These are phyloP conservation scores for Venusia cambrica DNA, from an alignment of 2,888 invertebrate species.

Conservation along the genomic window DNA sequence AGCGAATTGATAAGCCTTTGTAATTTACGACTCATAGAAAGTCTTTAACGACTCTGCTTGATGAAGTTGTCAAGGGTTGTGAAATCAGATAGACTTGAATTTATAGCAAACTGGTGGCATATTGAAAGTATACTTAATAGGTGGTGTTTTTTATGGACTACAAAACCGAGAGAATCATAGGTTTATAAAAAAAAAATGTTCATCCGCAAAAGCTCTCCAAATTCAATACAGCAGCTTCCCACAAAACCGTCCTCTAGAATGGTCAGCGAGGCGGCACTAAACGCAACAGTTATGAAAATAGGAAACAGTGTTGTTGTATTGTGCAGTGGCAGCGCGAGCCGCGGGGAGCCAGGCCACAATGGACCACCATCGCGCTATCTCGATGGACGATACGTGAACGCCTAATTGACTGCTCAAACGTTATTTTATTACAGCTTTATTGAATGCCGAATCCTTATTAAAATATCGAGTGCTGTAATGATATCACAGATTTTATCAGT, in stretches of 20 bases:
- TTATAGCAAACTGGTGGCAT: conserved; percentile 34
- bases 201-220: conserved; percentile 13
- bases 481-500: conserved; percentile 35
- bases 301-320: conserved; percentile 66
- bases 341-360: conserved; percentile 67
- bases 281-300: conserved; percentile 70
- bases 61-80: conserved; percentile 36
- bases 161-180: neutral
- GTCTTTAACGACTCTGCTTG: conserved; percentile 49
- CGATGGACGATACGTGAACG: conserved; percentile 74
- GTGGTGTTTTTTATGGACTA: conserved; percentile 2
- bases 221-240: conserved; percentile 55
- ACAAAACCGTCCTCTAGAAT: conserved; percentile 60
- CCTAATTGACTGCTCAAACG: conserved; percentile 79
- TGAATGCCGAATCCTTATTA: conserved; percentile 47
- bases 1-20: conserved; percentile 51
- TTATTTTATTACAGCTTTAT: conserved; percentile 74
- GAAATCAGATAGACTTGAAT: conserved; percentile 31
- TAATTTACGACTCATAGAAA: conserved; percentile 50
- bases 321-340: conserved; percentile 52
- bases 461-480: conserved; percentile 31
- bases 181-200: neutral
- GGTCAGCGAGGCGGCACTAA: conserved; percentile 69
- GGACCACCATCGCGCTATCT: conserved; percentile 77
- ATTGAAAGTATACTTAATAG: conserved; percentile 35